Evolutionary conservation across 2,113 vertebrate genomes (phyloP).

Genomic region (Athene noctua): DNA sequence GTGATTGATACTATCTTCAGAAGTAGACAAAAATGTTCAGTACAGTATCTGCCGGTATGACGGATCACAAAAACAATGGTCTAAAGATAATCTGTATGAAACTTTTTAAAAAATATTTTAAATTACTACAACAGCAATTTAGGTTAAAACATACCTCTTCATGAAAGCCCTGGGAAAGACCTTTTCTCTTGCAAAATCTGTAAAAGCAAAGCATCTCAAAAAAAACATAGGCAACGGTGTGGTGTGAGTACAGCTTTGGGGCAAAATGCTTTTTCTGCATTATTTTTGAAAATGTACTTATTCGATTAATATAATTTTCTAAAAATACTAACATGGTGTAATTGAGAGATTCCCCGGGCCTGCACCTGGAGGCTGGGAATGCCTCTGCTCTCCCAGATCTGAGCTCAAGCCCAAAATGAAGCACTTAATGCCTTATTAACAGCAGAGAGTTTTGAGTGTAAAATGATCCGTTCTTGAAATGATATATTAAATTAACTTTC

Average conservation of each 20-base stretch:
- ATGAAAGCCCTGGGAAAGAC: background rate
- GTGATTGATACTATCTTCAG: conserved; percentile 71
- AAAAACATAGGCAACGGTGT: background rate
- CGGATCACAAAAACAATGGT: conserved; percentile 55
- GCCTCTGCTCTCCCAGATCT: background rate
- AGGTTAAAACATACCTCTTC: conserved; percentile 22
- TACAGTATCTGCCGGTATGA: conserved; percentile 53
- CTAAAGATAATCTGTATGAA: conserved; percentile 31
- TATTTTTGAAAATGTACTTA: background rate
- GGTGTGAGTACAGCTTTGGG: background rate
- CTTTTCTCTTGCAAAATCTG: background rate
- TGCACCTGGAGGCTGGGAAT: background rate
- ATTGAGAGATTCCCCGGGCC: background rate
- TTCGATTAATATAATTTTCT: background rate
- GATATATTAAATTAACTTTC: conserved; percentile 4
- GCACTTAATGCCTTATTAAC: background rate
- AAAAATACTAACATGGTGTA: background rate
- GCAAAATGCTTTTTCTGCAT: background rate
- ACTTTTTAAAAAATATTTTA: background rate
- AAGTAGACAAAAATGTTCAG: conserved; percentile 53
- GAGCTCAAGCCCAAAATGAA: background rate
- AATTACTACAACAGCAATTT: background rate
- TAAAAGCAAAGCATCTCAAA: background rate
- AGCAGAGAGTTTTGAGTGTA: background rate
- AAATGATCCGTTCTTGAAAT: background rate